phyloP scores from a whole-genome alignment of 2,113 vertebrate species.

The Otis tarda region DNA sequence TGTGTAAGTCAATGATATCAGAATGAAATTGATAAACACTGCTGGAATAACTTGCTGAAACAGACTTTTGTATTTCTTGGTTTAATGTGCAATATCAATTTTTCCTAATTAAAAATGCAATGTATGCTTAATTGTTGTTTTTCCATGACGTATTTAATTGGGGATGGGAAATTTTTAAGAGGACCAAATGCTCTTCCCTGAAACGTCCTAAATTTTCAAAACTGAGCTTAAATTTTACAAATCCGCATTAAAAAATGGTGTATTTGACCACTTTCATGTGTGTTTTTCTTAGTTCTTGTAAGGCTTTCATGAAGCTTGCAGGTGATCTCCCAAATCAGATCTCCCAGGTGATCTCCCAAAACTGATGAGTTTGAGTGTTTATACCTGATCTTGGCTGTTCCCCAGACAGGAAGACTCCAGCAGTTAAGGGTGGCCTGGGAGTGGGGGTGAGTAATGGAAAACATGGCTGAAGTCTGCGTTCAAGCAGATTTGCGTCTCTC shows the following conservation, averaged over 20 bases:
- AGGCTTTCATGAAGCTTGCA: neutral
- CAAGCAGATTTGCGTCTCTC: neutral
- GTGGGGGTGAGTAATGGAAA: neutral
- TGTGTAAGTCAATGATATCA: neutral
- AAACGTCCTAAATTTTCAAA: constrained; percentile 60
- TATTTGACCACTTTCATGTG: neutral
- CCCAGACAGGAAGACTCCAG: neutral
- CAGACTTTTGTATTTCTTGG: constrained; percentile 28
- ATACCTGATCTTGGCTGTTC: neutral
- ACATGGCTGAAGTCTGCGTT: no score
- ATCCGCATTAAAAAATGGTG: constrained; percentile 70
- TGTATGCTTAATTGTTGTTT: constrained; percentile 55
- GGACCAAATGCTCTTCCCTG: constrained; percentile 70
- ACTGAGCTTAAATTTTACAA: constrained; percentile 66
- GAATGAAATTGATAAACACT: neutral
- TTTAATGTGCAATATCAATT: constrained; percentile 75
- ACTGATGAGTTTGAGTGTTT: no score
- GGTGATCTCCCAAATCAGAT: neutral
- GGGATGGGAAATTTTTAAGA: constrained; percentile 38
- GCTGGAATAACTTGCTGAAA: constrained; percentile 52
- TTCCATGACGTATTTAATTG: constrained; percentile 65
- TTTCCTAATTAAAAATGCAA: constrained; percentile 47
- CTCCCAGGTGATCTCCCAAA: neutral
- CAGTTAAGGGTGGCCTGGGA: neutral
- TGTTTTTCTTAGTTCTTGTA: neutral